Percentiles rank a stretch among this genome's conserved stretches.
Conservation (phyloP, 2,888 invertebrate species). For the Junonia oenone region DNA sequence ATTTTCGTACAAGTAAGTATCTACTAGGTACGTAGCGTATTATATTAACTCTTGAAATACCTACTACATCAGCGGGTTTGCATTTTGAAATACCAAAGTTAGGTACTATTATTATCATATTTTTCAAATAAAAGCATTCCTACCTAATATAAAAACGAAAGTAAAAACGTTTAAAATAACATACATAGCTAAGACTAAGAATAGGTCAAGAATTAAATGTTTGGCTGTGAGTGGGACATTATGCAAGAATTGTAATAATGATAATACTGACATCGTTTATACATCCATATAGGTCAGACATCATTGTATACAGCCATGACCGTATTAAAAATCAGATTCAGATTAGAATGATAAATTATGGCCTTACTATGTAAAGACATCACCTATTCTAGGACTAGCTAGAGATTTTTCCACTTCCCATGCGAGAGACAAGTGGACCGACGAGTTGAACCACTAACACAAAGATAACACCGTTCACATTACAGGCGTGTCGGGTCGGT, state of each 20-base stretch:
- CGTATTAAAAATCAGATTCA: constrained; percentile 20
- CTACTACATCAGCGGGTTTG: neutral
- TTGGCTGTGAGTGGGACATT: neutral
- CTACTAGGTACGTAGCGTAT: too few relatives aligned
- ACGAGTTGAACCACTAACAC: constrained; percentile 55
- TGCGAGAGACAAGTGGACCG: constrained; percentile 39
- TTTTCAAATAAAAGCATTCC: too few relatives aligned
- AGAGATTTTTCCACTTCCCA: constrained; percentile 31
- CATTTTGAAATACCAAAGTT: neutral
- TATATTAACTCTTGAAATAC: too few relatives aligned
- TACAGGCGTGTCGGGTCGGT: constrained; percentile 55
- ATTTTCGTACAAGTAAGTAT: too few relatives aligned
- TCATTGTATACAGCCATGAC: constrained; percentile 26
- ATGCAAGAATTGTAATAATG: constrained; percentile 7
- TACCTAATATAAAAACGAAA: too few relatives aligned
- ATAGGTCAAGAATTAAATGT: neutral
- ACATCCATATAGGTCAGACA: constrained; percentile 24
- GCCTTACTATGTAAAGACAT: constrained; percentile 19
- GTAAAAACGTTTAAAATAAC: neutral
- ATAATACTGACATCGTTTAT: constrained; percentile 10
- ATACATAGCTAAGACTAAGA: neutral
- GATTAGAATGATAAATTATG: constrained; percentile 21
- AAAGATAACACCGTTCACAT: constrained; percentile 63
- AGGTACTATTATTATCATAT: too few relatives aligned
- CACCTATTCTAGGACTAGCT: constrained; percentile 28